These are phyloP conservation scores for Dicyrtomina minuta DNA, from an alignment of 2,888 invertebrate genomes.

Conservation along the genomic window DNA sequence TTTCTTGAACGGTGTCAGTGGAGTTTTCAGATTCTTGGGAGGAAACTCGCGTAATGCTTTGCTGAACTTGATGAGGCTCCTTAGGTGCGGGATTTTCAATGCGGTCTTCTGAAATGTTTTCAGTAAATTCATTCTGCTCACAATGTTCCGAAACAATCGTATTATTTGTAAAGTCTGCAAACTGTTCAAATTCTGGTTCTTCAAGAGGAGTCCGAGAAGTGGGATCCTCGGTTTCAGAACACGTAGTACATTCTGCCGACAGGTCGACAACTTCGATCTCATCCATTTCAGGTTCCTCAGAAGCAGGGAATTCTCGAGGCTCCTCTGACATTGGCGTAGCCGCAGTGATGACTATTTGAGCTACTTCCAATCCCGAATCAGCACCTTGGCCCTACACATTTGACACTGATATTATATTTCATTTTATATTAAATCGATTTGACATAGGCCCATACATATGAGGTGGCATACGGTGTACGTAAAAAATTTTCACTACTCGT, in stretches of 20 bases:
- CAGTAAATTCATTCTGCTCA: constrained; percentile 67
- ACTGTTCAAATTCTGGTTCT: background rate
- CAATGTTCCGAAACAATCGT: constrained; percentile 62
- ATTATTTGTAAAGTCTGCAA: constrained; percentile 17
- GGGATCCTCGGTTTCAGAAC: background rate
- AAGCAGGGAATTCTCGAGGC: constrained; percentile 61
- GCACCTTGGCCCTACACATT: constrained; percentile 57
- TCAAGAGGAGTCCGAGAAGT: background rate
- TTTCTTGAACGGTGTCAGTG: constrained; percentile 27
- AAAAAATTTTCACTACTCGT: background rate
- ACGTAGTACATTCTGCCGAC: constrained; percentile 6
- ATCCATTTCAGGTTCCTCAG: constrained; percentile 1
- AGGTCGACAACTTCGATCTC: constrained; percentile 20
- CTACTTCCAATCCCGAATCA: constrained; percentile 72
- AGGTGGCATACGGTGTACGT: too few relatives aligned
- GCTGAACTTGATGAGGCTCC: constrained; percentile 7
- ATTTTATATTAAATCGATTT: background rate
- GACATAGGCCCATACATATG: background rate
- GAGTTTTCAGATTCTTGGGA: constrained; percentile 26
- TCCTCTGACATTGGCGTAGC: constrained; percentile 91
- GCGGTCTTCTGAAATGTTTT: constrained; percentile 5
- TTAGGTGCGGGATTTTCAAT: constrained; percentile 8
- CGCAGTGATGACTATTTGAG: constrained; percentile 88
- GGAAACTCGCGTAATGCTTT: constrained; percentile 25
- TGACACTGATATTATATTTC: too few relatives aligned